phyloP scores from a whole-genome alignment of 2,797 vertebrate genomes.

The Rhodeus uyekii region DNA sequence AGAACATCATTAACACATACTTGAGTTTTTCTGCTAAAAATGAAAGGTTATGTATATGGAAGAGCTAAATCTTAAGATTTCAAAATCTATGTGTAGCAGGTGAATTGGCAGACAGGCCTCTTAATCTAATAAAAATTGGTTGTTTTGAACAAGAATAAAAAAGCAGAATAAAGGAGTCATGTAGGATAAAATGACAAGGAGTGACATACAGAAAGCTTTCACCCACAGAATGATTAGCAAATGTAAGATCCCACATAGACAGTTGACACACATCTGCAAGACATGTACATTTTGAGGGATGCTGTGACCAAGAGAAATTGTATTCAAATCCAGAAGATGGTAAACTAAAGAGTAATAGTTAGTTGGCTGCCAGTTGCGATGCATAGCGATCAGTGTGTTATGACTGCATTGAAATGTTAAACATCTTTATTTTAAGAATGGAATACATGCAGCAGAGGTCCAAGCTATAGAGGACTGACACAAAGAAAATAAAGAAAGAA shows the following conservation, averaged over 20 bases:
- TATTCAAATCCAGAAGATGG: slow-evolving; percentile 35
- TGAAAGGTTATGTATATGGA: not conserved
- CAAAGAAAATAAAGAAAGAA: slow-evolving; percentile 1
- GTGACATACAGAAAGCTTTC: slow-evolving; percentile 27
- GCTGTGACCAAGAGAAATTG: slow-evolving; percentile 47
- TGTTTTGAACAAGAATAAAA: slow-evolving; percentile 24
- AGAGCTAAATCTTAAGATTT: slow-evolving; percentile 12
- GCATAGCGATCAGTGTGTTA: slow-evolving; percentile 51
- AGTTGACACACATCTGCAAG: slow-evolving; percentile 35
- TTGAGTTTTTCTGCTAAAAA: not conserved
- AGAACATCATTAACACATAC: slow-evolving; percentile 17
- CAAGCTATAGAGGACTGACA: slow-evolving; percentile 18
- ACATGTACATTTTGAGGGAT: slow-evolving; percentile 32
- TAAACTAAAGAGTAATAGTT: slow-evolving; percentile 32
- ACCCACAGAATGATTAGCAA: slow-evolving; percentile 15
- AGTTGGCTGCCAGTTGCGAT: slow-evolving; percentile 34
- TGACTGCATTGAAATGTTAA: slow-evolving; percentile 43
- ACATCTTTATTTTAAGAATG: slow-evolving; percentile 39
- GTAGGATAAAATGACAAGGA: slow-evolving; percentile 25
- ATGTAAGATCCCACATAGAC: slow-evolving; percentile 38
- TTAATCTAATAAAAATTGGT: slow-evolving; percentile 8
- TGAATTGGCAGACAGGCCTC: slow-evolving; percentile 11
- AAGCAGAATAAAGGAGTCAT: slow-evolving; percentile 16
- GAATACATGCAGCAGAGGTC: slow-evolving; percentile 53
- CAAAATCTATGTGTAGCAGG: slow-evolving; percentile 18